Conservation (phyloP, 2,797 vertebrate species). For the Holocentrus rufus region DNA sequence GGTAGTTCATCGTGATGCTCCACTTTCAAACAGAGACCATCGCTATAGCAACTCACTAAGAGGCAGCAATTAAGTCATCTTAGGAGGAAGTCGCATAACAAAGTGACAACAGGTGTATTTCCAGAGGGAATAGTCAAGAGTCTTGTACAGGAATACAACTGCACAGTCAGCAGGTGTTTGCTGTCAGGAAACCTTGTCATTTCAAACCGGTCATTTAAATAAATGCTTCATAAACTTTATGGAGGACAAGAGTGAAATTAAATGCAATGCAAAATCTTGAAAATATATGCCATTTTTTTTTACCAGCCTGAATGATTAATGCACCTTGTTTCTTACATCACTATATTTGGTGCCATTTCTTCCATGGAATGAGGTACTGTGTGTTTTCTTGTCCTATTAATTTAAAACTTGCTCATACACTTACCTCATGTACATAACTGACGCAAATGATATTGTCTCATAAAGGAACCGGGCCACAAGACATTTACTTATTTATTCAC, state of each 20-base stretch:
- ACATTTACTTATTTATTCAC: no score
- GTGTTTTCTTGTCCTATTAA: no score
- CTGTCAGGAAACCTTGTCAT: not conserved
- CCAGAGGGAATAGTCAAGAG: constrained; percentile 11
- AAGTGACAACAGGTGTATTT: constrained; percentile 53
- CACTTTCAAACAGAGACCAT: constrained; percentile 45
- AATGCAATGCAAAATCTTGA: not conserved
- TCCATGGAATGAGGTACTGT: no score
- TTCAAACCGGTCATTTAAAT: not conserved
- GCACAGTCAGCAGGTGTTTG: not conserved
- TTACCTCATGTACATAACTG: no score
- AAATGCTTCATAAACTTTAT: not conserved
- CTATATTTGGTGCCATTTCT: no score
- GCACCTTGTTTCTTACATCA: no score
- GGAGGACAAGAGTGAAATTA: not conserved
- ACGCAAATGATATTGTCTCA: no score
- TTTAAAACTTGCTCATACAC: no score
- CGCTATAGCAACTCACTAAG: constrained; percentile 49
- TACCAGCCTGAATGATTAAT: no score
- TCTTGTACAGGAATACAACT: constrained; percentile 19
- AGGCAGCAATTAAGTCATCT: constrained; percentile 55
- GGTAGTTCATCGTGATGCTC: constrained; percentile 12
- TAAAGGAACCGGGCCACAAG: no score
- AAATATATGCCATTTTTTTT: not conserved
- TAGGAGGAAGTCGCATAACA: constrained; percentile 57